Base-by-base conservation (phyloP, 2,888 invertebrate species). In the Scrobipalpa costella region DNA sequence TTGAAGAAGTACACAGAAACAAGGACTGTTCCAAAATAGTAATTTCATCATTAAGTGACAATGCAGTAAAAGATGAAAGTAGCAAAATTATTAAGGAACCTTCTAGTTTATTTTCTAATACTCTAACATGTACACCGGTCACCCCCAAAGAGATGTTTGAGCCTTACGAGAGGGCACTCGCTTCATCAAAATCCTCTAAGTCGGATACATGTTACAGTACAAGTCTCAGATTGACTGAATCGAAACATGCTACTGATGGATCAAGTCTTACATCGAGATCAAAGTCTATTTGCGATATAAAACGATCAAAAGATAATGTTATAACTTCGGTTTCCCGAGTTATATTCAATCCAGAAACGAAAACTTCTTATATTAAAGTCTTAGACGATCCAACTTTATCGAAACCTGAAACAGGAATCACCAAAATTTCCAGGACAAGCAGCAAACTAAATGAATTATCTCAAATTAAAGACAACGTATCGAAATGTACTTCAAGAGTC, bases 31-130 rank as follows among this genome's bases (percentile, higher is more conserved):
- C 44, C 44, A 44, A 44, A n/a, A 15, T 15, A 6, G 3, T 44
- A 15, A n/a, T 9, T 15, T 15, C 7, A 40, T 13, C 13, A 5
- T 15, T 15, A 44, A 15, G 15, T 15, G 15, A n/a, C n/a, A 15
- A 44, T 44, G 15, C 1, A 44, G 15, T n/a, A 15, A 44, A 44
- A 44, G 44, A 27, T 27, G 27, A 44, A 15, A 1, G 44, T 44
- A 15, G 44, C 44, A 44, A 44, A 2, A 44, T 15, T 15, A 1
- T 5, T n/a, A 44, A 15, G 7, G 50, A 52, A 21, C 50, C 50
- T 27, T 52, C 50, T 13, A 52, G 50, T 52, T 52, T 52, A 52
- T 52, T 52, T 52, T 52, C 21, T 21, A 11, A 13, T 52, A 13
- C 27, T 13, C 11, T 52, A 52, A 13, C 13, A 9, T 19, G 17